Conservation (phyloP, 2,113 vertebrate genomes). For the Rhizomys pruinosus region DNA sequence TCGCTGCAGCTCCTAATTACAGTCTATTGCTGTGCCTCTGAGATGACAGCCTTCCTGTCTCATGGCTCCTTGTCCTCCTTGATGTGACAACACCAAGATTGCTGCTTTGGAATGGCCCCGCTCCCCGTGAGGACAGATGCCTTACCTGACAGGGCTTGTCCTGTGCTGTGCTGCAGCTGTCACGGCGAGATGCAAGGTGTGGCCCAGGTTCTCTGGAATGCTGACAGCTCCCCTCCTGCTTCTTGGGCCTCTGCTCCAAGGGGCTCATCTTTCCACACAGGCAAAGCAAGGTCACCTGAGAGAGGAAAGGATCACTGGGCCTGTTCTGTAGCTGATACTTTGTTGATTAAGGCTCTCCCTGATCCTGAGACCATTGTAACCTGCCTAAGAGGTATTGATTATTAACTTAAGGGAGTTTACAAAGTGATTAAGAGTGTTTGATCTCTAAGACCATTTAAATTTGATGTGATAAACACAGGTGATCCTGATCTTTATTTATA, state of each 20-base stretch:
- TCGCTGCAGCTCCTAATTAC: background rate
- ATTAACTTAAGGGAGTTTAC: conserved; percentile 14
- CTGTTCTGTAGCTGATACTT: background rate
- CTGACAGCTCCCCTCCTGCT: background rate
- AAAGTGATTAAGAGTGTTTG: background rate
- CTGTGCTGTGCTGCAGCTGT: conserved; percentile 19
- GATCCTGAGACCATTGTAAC: background rate
- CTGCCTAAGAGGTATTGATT: background rate
- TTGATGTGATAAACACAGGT: background rate
- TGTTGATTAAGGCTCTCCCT: background rate
- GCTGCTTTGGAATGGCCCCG: conserved; percentile 28
- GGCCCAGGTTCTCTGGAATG: background rate
- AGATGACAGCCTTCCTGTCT: background rate
- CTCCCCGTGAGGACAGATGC: background rate
- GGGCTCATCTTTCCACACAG: background rate
- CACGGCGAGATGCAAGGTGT: background rate
- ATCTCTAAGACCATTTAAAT: conserved; percentile 14
- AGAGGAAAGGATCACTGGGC: background rate
- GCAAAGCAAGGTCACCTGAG: background rate
- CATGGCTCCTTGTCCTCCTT: conserved; percentile 35
- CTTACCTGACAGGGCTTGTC: conserved; percentile 61
- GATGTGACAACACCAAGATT: conserved; percentile 62
- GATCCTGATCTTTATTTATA: background rate
- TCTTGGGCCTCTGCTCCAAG: background rate
- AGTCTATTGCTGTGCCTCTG: background rate